A percentile compares a stretch with the other conserved stretches of the same genome.
Evolutionary conservation across 2,113 vertebrate genomes (phyloP).

Genomic region (Lampris incognitus): DNA sequence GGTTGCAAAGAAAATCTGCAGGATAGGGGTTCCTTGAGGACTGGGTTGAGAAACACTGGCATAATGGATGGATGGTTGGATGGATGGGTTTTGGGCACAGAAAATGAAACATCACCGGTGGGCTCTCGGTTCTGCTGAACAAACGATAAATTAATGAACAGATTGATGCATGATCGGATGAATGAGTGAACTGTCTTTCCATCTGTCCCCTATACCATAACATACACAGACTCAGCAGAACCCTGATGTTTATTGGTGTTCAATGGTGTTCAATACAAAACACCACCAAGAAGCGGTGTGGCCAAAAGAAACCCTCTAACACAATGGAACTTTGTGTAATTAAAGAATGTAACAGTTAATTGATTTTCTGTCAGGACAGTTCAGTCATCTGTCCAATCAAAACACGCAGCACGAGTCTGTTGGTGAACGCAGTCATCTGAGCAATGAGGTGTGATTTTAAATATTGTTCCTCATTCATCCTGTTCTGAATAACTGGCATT

Average conservation of each 20-base stretch:
- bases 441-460: constrained; percentile 46
- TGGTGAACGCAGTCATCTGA: constrained; percentile 13
- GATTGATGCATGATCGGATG: constrained; percentile 7
- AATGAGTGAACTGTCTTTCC: constrained; percentile 18
- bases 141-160: constrained; percentile 14
- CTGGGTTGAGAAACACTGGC: no score
- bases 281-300: neutral
- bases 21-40: no score
- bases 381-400: constrained; percentile 23
- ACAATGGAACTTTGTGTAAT: constrained; percentile 14
- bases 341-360: constrained; percentile 39
- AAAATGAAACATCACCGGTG: neutral
- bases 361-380: constrained; percentile 21
- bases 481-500: constrained; percentile 60
- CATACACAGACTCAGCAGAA: neutral
- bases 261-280: neutral
- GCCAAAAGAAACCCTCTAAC: constrained; percentile 8
- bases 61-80: no score
- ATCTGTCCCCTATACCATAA: neutral
- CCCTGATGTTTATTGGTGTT: constrained; percentile 5
- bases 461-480: constrained; percentile 57
- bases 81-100: neutral
- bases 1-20: no score
- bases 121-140: neutral
- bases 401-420: constrained; percentile 14